Percentiles rank a stretch among this genome's conserved stretches.
These are phyloP conservation scores for Eremophila alpestris DNA, from an alignment of 2,797 vertebrate genomes.

Conservation along the genomic window DNA sequence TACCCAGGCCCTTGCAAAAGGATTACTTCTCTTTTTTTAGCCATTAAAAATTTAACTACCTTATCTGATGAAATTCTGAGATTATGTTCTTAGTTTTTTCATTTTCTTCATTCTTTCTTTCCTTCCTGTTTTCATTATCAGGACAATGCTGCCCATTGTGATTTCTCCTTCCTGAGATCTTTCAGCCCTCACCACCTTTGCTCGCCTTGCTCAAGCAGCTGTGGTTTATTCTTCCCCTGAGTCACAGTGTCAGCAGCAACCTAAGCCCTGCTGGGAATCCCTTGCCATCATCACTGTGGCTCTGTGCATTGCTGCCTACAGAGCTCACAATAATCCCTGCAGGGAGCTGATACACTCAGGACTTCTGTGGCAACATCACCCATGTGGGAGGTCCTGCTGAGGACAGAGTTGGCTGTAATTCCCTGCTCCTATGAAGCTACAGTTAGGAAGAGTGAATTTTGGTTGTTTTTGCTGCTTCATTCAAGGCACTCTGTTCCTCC, in stretches of 20 bases:
- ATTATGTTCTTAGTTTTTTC: neutral
- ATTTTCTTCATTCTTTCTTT: too few relatives aligned
- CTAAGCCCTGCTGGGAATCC: neutral
- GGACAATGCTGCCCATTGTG: neutral
- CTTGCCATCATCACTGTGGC: rapidly evolving
- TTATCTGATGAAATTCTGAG: neutral
- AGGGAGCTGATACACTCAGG: neutral
- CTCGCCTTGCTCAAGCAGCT: neutral
- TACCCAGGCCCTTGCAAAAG: neutral
- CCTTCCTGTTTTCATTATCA: neutral
- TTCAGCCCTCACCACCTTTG: neutral
- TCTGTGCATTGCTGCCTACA: neutral
- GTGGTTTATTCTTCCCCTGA: neutral
- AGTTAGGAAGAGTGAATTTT: neutral
- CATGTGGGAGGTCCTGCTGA: neutral
- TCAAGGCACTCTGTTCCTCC: neutral
- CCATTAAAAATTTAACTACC: neutral
- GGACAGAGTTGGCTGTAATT: neutral
- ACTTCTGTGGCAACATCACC: neutral
- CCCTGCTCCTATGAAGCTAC: neutral
- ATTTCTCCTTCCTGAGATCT: neutral
- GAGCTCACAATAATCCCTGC: neutral
- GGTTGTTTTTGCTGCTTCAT: neutral
- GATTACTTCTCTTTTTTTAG: neutral
- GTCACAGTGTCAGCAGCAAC: neutral